phyloP scores from a whole-genome alignment of 2,797 vertebrate species.

The Takifugu ocellatus region DNA sequence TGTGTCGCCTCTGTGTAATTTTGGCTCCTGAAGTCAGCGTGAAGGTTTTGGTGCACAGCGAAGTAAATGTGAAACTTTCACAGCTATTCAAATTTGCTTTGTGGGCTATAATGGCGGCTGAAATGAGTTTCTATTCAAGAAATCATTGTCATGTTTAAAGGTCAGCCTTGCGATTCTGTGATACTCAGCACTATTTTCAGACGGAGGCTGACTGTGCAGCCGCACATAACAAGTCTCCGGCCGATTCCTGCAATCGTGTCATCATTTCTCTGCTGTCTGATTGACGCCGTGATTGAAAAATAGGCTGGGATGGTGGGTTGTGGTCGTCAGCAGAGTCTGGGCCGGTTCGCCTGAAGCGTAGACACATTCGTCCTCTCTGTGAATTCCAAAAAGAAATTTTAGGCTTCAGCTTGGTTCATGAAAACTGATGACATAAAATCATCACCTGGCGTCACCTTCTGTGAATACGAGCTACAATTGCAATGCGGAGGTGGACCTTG shows the following conservation, averaged over 20 bases:
- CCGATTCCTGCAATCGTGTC: neutral
- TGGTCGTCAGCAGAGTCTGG: slow-evolving; percentile 15
- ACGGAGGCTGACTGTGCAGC: neutral
- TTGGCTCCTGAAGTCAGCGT: no score
- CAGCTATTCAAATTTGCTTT: neutral
- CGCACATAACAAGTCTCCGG: neutral
- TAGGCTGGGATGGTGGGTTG: neutral
- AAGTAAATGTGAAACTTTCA: no score
- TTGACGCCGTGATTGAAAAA: slow-evolving; percentile 1
- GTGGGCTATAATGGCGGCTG: neutral
- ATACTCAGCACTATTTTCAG: neutral
- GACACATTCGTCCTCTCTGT: no score
- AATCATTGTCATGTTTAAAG: neutral
- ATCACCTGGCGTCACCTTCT: no score
- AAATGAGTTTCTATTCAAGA: neutral
- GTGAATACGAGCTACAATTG: no score
- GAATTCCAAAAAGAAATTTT: no score
- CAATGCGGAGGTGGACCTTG: no score
- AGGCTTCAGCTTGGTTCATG: no score
- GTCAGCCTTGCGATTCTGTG: neutral
- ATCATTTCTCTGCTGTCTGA: neutral
- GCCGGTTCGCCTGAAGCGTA: neutral
- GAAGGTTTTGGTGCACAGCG: no score
- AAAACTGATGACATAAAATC: no score
- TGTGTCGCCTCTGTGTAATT: no score